These are phyloP conservation scores for Rhinophrynus dorsalis DNA, from an alignment of 2,797 vertebrate genomes.

Conservation along the genomic window DNA sequence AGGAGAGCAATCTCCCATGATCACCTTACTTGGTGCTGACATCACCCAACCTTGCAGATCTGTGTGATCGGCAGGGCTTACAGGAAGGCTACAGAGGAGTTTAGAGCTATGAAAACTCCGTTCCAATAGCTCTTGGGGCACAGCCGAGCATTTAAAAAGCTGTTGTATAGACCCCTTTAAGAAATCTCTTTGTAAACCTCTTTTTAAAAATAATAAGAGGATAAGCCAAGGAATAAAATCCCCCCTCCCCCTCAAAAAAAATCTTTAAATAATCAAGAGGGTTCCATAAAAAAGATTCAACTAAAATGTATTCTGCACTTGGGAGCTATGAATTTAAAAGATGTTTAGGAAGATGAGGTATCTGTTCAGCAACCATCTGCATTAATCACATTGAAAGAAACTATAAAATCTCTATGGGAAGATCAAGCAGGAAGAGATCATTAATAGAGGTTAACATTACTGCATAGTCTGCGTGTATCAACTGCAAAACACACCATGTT, in stretches of 20 bases:
- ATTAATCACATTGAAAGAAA: not conserved
- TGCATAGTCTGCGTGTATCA: not conserved
- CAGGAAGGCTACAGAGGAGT: too few species aligned
- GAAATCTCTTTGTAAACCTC: too few species aligned
- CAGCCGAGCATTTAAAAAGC: not conserved
- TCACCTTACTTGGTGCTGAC: too few species aligned
- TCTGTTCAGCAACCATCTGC: not conserved
- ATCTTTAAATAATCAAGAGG: slow-evolving; percentile 1
- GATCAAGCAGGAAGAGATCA: not conserved
- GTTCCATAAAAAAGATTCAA: not conserved
- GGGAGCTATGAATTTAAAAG: slow-evolving; percentile 11
- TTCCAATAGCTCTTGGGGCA: too few species aligned
- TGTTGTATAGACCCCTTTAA: not conserved
- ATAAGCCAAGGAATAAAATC: too few species aligned
- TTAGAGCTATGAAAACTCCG: too few species aligned
- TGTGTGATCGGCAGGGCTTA: too few species aligned
- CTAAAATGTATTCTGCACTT: not conserved
- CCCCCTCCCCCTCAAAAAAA: too few species aligned
- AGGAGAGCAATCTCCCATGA: too few species aligned
- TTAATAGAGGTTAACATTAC: not conserved
- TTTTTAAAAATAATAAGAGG: too few species aligned
- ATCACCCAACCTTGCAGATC: too few species aligned
- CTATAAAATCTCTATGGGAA: not conserved
- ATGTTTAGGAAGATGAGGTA: not conserved
- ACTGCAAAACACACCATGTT: too few species aligned